phyloP scores from a whole-genome alignment of 2,797 vertebrate genomes.

The Fistularia commersonii region DNA sequence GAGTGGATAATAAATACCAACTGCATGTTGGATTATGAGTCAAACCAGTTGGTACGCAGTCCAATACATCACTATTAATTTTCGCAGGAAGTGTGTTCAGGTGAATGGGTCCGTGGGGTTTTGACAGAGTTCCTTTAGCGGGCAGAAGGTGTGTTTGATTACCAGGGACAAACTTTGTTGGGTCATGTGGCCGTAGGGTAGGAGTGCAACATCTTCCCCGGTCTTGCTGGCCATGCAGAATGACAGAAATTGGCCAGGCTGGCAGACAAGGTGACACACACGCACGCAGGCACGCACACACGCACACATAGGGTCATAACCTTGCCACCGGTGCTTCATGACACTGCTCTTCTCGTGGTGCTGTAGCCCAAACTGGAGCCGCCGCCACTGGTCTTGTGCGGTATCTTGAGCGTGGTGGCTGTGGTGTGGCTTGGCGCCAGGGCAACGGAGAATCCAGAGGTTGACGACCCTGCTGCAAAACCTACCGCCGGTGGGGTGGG shows the following conservation, averaged over 20 bases:
- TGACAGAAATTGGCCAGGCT: conserved; percentile 33
- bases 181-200: conserved; percentile 21
- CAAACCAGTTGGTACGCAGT: conserved; percentile 46
- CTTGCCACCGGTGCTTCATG: conserved; percentile 42
- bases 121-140: no score
- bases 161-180: conserved; percentile 7
- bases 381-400: conserved; percentile 84
- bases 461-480: conserved; percentile 41
- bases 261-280: conserved; percentile 26
- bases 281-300: no score
- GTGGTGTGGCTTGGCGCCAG: conserved; percentile 63
- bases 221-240: conserved; percentile 25
- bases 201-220: conserved; percentile 32
- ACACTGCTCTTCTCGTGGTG: conserved; percentile 78
- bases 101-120: no score
- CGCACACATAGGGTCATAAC: no score
- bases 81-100: conserved; percentile 17
- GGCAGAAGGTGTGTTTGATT: conserved; percentile 17
- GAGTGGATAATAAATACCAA: conserved; percentile 35
- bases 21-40: conserved; percentile 45
- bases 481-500: conserved; percentile 40
- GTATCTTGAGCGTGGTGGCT: conserved; percentile 75
- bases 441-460: conserved; percentile 60
- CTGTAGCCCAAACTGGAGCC: conserved; percentile 82
- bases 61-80: conserved; percentile 46